A percentile compares a stretch with the other conserved stretches of the same genome.
These are phyloP conservation scores for Xestia sexstrigata DNA, from an alignment of 2,888 invertebrate species.

Conservation along the genomic window DNA sequence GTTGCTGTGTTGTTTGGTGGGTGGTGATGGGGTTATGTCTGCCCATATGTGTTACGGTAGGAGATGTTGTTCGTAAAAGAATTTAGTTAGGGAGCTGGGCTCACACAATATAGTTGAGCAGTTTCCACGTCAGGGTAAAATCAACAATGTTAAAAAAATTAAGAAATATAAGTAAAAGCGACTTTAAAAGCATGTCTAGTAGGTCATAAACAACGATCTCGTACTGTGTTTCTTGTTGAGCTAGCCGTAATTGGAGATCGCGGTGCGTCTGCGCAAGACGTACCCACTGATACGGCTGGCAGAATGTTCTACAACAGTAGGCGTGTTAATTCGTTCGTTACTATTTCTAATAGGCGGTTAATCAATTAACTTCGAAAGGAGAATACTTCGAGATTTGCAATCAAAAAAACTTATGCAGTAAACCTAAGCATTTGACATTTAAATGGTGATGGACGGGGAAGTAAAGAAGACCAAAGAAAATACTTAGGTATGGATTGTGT, in stretches of 20 bases:
- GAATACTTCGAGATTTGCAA: not conserved
- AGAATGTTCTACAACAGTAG: constrained; percentile 42
- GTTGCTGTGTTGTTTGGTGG: constrained; percentile 4
- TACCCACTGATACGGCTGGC: constrained; percentile 42
- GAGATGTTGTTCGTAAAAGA: too few species aligned
- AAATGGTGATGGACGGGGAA: not conserved
- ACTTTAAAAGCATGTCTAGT: not conserved
- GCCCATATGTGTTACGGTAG: not conserved
- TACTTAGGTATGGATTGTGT: not conserved
- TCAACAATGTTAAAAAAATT: too few species aligned
- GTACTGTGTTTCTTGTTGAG: not conserved
- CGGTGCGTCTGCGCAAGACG: constrained; percentile 19
- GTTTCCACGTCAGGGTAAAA: too few species aligned
- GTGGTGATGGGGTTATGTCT: not conserved
- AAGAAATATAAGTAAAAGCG: not conserved
- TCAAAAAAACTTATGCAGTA: not conserved
- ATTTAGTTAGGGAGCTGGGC: too few species aligned
- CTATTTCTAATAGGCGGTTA: not conserved
- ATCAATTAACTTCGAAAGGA: not conserved
- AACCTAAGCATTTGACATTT: not conserved
- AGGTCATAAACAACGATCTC: not conserved
- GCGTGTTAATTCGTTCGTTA: constrained; percentile 35
- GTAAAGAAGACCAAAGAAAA: not conserved
- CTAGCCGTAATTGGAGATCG: constrained; percentile 49
- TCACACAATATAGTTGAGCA: too few species aligned